These are phyloP conservation scores for Limnothrissa miodon DNA, from an alignment of 2,113 vertebrate species.

Conservation along the genomic window DNA sequence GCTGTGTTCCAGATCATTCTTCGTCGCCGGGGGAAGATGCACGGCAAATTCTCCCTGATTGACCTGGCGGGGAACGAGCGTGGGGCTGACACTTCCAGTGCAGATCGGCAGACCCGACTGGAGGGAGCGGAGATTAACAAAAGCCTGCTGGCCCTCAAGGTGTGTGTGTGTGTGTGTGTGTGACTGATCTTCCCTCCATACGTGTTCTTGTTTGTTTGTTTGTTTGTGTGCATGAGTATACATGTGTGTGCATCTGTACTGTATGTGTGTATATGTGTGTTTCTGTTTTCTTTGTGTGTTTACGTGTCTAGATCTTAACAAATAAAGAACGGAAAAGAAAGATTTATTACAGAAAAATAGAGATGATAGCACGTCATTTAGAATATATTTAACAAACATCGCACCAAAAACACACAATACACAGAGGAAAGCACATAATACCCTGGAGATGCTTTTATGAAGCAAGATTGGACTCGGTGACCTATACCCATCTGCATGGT, in stretches of 20 bases:
- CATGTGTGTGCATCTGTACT: background rate
- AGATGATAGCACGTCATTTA: too few species aligned
- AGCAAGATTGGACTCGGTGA: too few species aligned
- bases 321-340: too few species aligned
- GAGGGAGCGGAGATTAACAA: slow-evolving; percentile 99
- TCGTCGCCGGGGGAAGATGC: slow-evolving; percentile 89
- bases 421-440: too few species aligned
- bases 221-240: background rate
- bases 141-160: slow-evolving; percentile 97
- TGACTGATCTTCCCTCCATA: too few species aligned
- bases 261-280: background rate
- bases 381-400: too few species aligned
- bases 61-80: slow-evolving; percentile 97
- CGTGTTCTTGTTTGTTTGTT: background rate
- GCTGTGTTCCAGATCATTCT: slow-evolving; percentile 98
- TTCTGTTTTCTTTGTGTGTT: background rate
- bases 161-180: slow-evolving; percentile 8
- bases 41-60: slow-evolving; percentile 97
- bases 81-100: slow-evolving; percentile 95
- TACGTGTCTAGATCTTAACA: background rate
- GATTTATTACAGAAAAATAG: too few species aligned
- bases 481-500: too few species aligned
- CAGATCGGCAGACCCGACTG: slow-evolving; percentile 92
- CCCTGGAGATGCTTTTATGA: too few species aligned
- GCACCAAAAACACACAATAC: too few species aligned